Evolutionary conservation across 2,113 vertebrate genomes (phyloP).

Genomic region (Sardina pilchardus): DNA sequence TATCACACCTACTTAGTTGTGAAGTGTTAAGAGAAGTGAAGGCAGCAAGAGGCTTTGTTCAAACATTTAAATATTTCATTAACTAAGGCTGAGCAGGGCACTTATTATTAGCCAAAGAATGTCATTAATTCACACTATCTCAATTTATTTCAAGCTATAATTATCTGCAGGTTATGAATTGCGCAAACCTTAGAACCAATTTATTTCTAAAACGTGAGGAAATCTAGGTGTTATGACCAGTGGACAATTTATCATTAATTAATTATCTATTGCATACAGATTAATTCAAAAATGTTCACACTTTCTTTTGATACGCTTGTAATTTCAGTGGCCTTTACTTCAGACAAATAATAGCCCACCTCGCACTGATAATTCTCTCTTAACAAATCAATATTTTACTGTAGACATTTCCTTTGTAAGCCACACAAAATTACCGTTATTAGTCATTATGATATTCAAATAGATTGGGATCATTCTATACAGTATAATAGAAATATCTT

Average conservation of each 20-base stretch:
- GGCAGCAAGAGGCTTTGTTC: neutral
- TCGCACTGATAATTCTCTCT: neutral
- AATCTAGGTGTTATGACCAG: neutral
- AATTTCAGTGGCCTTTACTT: neutral
- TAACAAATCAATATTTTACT: neutral
- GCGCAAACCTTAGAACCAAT: neutral
- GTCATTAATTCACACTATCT: conserved; percentile 20
- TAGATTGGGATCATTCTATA: neutral
- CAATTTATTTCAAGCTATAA: conserved; percentile 17
- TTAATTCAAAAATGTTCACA: conserved; percentile 39
- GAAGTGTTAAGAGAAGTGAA: neutral
- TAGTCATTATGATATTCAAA: neutral
- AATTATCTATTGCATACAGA: conserved; percentile 6
- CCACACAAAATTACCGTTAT: neutral
- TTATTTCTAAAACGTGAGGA: neutral
- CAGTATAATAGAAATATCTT: neutral
- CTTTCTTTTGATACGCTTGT: neutral
- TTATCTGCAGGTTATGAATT: conserved; percentile 12
- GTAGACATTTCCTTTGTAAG: neutral
- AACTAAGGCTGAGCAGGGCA: neutral
- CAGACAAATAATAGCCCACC: neutral
- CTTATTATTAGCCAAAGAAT: neutral
- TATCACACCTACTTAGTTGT: neutral
- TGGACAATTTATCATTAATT: neutral
- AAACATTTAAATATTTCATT: conserved; percentile 9